These are phyloP conservation scores for Cephus nigrinus DNA, from an alignment of 2,888 invertebrate genomes.

Conservation along the genomic window DNA sequence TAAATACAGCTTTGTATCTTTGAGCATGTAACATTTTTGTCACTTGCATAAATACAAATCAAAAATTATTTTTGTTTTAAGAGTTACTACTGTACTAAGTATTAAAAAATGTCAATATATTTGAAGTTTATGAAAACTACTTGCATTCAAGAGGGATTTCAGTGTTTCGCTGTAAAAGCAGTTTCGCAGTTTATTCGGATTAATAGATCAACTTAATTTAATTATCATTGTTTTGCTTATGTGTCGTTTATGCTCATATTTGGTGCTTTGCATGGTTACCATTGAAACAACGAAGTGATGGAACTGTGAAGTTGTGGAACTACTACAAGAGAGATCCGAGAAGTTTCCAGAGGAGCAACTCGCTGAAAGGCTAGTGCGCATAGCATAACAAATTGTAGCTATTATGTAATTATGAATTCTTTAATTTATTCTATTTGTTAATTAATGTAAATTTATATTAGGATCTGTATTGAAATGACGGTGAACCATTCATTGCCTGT, in stretches of 20 bases:
- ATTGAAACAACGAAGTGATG: slow-evolving; percentile 57
- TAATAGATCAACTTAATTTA: slow-evolving; percentile 29
- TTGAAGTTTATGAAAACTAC: neutral
- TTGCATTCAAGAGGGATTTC: neutral
- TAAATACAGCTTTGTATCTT: neutral
- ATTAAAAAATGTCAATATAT: neutral
- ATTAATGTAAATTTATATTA: slow-evolving; percentile 16
- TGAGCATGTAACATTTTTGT: neutral
- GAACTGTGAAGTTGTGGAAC: slow-evolving; percentile 62
- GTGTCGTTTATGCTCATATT: slow-evolving; percentile 58
- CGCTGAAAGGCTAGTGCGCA: slow-evolving; percentile 58
- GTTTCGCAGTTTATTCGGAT: neutral
- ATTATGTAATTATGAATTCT: slow-evolving; percentile 21
- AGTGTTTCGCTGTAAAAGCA: neutral
- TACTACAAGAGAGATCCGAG: slow-evolving; percentile 57
- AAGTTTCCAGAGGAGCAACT: slow-evolving; percentile 63
- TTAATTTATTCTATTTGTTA: slow-evolving; percentile 19
- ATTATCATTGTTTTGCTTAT: slow-evolving; percentile 46
- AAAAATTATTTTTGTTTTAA: neutral
- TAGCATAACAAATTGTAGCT: slow-evolving; percentile 9
- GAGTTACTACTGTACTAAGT: neutral
- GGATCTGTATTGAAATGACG: slow-evolving; percentile 10
- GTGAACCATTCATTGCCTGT: slow-evolving; percentile 22
- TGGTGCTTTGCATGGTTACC: slow-evolving; percentile 64
- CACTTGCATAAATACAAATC: neutral